phyloP scores from a whole-genome alignment of 2,113 vertebrate species.

The Synodontis membranacea region DNA sequence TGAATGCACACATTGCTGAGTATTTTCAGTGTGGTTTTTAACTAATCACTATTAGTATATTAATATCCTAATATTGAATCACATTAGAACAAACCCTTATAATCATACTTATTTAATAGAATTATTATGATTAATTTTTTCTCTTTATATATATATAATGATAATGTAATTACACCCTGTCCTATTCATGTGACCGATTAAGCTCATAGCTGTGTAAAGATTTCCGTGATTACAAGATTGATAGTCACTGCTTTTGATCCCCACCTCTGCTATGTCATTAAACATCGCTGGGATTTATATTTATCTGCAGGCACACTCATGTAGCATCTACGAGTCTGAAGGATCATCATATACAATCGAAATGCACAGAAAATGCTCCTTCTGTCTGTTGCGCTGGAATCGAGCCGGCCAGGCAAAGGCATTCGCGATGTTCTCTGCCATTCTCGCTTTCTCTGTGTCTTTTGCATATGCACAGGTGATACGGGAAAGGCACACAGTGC shows the following conservation, averaged over 20 bases:
- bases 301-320: not conserved
- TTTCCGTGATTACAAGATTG: not conserved
- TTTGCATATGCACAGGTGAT: slow-evolving; percentile 77
- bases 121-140: not conserved
- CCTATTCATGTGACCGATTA: not conserved
- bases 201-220: not conserved
- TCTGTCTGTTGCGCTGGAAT: not conserved
- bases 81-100: no score
- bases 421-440: slow-evolving; percentile 59
- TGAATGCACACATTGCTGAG: no score
- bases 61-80: no score
- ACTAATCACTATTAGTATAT: no score
- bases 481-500: slow-evolving; percentile 55
- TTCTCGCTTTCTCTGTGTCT: slow-evolving; percentile 46
- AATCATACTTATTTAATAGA: no score
- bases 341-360: not conserved
- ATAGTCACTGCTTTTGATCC: not conserved
- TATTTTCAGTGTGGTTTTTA: no score
- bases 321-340: not conserved
- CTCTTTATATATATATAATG: no score
- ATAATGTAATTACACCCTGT: not conserved
- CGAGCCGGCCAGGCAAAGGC: slow-evolving; percentile 64
- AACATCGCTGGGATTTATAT: not conserved
- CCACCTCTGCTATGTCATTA: not conserved
- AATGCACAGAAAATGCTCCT: not conserved